These are phyloP conservation scores for Otus sunia DNA, from an alignment of 2,113 vertebrate genomes.

Conservation along the genomic window DNA sequence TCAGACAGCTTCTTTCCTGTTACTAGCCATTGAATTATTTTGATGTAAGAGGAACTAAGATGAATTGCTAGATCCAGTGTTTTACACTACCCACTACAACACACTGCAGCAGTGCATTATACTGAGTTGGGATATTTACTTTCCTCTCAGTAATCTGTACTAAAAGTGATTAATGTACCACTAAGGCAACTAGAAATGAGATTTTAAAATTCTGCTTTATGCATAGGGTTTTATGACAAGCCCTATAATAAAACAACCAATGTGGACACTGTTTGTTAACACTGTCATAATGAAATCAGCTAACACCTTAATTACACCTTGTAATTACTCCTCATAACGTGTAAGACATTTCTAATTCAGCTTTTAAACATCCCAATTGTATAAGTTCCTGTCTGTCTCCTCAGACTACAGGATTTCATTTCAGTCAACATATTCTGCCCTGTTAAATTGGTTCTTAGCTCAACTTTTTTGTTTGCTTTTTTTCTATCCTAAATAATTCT, in stretches of 20 bases:
- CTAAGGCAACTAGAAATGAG: neutral
- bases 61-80: neutral
- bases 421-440: neutral
- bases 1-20: neutral
- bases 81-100: neutral
- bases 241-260: neutral
- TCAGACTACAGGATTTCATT: neutral
- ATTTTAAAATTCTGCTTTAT: neutral
- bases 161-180: neutral
- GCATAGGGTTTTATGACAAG: neutral
- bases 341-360: neutral
- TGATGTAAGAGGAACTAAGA: neutral
- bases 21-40: neutral
- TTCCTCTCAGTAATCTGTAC: neutral
- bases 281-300: conserved; percentile 1
- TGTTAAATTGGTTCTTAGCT: neutral
- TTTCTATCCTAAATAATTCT: neutral
- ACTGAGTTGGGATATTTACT: neutral
- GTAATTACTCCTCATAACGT: neutral
- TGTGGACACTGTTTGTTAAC: neutral
- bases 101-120: neutral
- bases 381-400: neutral
- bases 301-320: conserved; percentile 9
- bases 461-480: neutral
- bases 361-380: neutral